phyloP scores from a whole-genome alignment of 2,113 vertebrate genomes.

The Myrmecobius fasciatus region DNA sequence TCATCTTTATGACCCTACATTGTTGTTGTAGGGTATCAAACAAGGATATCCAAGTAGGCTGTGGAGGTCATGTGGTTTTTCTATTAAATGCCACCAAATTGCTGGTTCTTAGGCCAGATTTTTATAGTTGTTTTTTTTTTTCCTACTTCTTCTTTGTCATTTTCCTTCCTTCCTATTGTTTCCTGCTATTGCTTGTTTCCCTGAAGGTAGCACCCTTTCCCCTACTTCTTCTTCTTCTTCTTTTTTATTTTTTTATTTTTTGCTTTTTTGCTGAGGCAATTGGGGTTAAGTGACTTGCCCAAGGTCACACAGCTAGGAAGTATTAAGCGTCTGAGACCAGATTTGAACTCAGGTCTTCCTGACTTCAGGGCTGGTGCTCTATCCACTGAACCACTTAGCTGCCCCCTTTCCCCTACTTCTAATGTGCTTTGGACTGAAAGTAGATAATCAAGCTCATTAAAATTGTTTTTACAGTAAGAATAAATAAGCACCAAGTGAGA shows the following conservation, averaged over 20 bases:
- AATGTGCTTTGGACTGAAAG: background rate
- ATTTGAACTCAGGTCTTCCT: too few relatives aligned
- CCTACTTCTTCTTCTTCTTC: background rate
- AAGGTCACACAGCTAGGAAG: too few relatives aligned
- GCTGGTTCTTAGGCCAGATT: background rate
- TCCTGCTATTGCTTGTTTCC: background rate
- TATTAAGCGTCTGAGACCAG: too few relatives aligned
- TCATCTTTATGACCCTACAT: background rate
- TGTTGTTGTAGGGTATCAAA: background rate
- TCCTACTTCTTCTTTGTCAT: background rate
- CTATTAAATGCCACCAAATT: background rate
- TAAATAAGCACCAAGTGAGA: background rate
- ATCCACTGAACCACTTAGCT: too few relatives aligned
- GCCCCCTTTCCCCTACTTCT: too few relatives aligned
- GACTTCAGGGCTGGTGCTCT: too few relatives aligned
- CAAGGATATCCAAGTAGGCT: background rate
- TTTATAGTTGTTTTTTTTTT: background rate
- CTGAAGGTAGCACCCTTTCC: background rate
- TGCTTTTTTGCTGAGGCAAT: too few relatives aligned
- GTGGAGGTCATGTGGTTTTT: background rate
- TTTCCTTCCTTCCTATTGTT: background rate
- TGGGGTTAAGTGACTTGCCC: too few relatives aligned
- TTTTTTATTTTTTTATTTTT: too few relatives aligned
- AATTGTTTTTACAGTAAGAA: background rate
- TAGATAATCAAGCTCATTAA: background rate